Conservation (phyloP, 2,113 vertebrate species). For the Oncorhynchus tshawytscha region DNA sequence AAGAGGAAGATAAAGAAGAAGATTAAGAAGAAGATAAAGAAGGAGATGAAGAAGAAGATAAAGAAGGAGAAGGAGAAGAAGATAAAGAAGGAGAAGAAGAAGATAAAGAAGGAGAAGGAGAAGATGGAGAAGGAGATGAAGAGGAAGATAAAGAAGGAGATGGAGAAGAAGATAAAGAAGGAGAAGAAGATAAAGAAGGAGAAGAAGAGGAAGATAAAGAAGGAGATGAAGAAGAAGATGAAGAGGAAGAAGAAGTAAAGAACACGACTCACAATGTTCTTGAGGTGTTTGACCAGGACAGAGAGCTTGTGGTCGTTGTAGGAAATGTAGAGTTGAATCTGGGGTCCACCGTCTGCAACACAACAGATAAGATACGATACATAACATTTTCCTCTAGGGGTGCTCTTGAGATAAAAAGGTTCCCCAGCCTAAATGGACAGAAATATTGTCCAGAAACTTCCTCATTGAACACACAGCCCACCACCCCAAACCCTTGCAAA, state of each 20-base stretch:
- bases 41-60: no score
- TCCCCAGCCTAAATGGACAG: no score
- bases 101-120: background rate
- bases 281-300: constrained; percentile 84
- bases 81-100: background rate
- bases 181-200: no score
- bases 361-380: background rate
- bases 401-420: no score
- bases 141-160: background rate
- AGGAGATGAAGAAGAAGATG: background rate
- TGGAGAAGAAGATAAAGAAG: no score
- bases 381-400: background rate
- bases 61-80: background rate
- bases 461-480: no score
- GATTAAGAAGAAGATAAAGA: no score
- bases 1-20: no score
- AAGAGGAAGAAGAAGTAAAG: background rate
- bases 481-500: no score
- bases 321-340: constrained; percentile 80
- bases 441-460: no score
- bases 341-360: constrained; percentile 50
- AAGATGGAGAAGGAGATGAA: no score
- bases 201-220: background rate
- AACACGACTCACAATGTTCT: constrained; percentile 81
- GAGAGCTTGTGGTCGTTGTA: constrained; percentile 70